phyloP scores from a whole-genome alignment of 1,140 invertebrate species.

The Aphelenchoides besseyi region DNA sequence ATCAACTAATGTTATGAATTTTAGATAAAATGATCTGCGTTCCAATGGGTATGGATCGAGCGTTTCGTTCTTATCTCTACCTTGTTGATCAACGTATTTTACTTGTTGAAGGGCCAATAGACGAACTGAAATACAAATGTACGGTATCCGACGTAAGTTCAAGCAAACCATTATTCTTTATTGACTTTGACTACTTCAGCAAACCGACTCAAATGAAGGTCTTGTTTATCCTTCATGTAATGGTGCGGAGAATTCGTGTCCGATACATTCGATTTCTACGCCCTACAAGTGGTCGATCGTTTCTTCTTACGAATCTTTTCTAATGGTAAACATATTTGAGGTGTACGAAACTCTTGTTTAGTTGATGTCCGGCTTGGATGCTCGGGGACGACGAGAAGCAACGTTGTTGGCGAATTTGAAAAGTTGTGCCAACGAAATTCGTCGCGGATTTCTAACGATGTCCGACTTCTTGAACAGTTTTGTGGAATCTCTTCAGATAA shows the following conservation, averaged over 20 bases:
- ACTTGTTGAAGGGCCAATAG: slow-evolving; percentile 7
- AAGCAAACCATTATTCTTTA: neutral
- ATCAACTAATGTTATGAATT: neutral
- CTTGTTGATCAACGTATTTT: neutral
- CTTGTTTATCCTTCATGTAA: neutral
- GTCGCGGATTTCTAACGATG: neutral
- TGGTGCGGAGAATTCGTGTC: neutral
- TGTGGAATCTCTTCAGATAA: neutral
- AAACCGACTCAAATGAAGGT: neutral
- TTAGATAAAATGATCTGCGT: slow-evolving; percentile 7
- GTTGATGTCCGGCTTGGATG: neutral
- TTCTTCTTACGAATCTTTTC: neutral
- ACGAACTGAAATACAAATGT: neutral
- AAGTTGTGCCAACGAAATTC: neutral
- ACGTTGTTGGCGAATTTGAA: slow-evolving; percentile 6
- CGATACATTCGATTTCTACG: neutral
- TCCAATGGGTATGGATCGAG: neutral
- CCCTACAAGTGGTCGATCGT: neutral
- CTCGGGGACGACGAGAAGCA: neutral
- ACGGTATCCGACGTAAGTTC: neutral
- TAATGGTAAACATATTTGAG: neutral
- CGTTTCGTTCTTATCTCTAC: slow-evolving; percentile 7
- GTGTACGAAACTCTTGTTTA: neutral
- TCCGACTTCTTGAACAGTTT: neutral
- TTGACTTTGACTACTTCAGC: neutral